Percentiles rank a stretch among this genome's conserved stretches.
These are phyloP conservation scores for Stenolophus ochropezus DNA, from an alignment of 2,888 invertebrate genomes.

Conservation along the genomic window DNA sequence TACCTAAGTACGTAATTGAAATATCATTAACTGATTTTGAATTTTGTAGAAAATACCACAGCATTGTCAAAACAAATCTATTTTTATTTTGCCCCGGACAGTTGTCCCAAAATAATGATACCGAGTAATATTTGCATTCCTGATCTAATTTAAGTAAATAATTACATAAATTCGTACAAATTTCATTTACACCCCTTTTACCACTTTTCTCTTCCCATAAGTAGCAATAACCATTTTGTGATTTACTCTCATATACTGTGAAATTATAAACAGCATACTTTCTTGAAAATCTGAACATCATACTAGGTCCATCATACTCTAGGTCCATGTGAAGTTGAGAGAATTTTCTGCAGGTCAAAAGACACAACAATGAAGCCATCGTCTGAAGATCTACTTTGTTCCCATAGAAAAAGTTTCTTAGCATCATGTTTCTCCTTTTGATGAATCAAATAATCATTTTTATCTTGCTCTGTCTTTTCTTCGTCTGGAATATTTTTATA, in stretches of 20 bases:
- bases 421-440: conserved; percentile 54
- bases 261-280: conserved; percentile 67
- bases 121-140: conserved; percentile 34
- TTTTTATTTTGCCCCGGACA: conserved; percentile 64
- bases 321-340: conserved; percentile 65
- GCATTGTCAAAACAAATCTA: conserved; percentile 60
- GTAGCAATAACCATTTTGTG: conserved; percentile 64
- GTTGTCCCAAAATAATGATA: conserved; percentile 60
- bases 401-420: conserved; percentile 36
- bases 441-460: conserved; percentile 52
- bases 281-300: conserved; percentile 64
- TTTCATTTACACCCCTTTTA: conserved; percentile 63
- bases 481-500: conserved; percentile 55
- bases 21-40: conserved; percentile 63
- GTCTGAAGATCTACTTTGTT: conserved; percentile 56
- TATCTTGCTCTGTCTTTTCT: conserved; percentile 26
- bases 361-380: conserved; percentile 53
- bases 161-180: conserved; percentile 62
- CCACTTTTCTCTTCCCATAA: conserved; percentile 64
- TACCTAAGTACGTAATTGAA: conserved; percentile 66
- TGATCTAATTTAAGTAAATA: conserved; percentile 65
- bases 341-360: conserved; percentile 65
- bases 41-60: conserved; percentile 62
- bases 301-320: too few species aligned
- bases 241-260: conserved; percentile 65